These are phyloP conservation scores for Sarcoramphus papa DNA, from an alignment of 2,797 vertebrate species.

Conservation along the genomic window DNA sequence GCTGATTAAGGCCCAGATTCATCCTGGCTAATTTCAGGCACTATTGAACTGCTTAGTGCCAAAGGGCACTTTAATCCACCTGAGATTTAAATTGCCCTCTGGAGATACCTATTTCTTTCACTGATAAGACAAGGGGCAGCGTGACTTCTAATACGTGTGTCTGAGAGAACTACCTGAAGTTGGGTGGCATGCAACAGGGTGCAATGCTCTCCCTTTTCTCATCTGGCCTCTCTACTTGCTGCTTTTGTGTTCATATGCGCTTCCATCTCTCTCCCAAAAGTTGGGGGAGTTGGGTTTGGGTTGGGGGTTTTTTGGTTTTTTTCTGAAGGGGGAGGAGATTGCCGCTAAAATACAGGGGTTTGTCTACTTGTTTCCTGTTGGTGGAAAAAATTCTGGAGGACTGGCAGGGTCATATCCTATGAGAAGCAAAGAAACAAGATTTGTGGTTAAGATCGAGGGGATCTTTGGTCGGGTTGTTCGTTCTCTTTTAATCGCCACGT, in stretches of 20 bases:
- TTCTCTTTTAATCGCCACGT: not conserved
- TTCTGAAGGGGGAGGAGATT: not conserved
- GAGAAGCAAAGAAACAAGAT: not conserved
- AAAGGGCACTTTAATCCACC: constrained; percentile 59
- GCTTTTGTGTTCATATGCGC: not conserved
- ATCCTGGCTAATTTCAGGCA: constrained; percentile 36
- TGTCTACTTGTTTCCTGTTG: not conserved
- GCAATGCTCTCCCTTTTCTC: not conserved
- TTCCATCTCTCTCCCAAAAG: not conserved
- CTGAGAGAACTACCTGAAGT: not conserved
- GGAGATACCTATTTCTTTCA: constrained; percentile 24
- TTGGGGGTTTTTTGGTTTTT: not conserved
- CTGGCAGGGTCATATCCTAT: not conserved
- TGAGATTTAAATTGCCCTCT: constrained; percentile 35
- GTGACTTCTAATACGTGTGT: not conserved
- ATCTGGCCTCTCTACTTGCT: fast-evolving
- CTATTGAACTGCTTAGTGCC: constrained; percentile 40
- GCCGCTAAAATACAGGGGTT: not conserved
- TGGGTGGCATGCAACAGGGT: not conserved
- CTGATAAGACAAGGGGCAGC: not conserved
- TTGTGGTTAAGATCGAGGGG: not conserved
- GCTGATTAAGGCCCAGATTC: constrained; percentile 54
- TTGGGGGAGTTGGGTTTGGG: not conserved
- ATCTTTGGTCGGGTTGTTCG: not conserved
- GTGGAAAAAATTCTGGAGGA: not conserved